Percentiles rank a stretch among this genome's conserved stretches.
These are phyloP conservation scores for Pangasius sanitwongsei DNA, from an alignment of 2,797 vertebrate species.

Conservation along the genomic window DNA sequence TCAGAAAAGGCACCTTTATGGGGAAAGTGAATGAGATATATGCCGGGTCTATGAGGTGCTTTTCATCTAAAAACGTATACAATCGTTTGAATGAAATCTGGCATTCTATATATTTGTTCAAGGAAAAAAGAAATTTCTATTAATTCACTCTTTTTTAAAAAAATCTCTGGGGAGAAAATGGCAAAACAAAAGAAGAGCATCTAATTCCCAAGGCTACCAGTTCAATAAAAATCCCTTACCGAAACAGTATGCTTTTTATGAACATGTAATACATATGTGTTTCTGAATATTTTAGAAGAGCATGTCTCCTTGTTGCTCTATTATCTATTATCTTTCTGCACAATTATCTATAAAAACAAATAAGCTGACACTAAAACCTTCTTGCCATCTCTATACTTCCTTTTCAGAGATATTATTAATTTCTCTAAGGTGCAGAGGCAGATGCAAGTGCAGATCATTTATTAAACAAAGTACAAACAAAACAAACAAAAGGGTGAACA, in stretches of 20 bases:
- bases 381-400: neutral
- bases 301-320: neutral
- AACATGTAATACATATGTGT: too few species aligned
- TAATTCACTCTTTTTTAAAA: too few species aligned
- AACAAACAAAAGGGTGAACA: too few species aligned
- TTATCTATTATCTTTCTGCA: neutral
- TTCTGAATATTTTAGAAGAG: neutral
- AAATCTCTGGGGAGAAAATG: neutral
- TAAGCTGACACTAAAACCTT: neutral
- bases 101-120: neutral
- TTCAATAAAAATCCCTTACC: neutral
- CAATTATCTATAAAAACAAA: neutral
- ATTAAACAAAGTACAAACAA: too few species aligned
- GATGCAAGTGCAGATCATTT: too few species aligned
- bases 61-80: neutral
- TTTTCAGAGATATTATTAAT: neutral
- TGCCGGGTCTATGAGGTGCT: neutral
- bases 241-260: too few species aligned
- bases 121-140: neutral
- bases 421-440: too few species aligned
- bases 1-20: neutral
- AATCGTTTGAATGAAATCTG: neutral
- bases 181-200: neutral
- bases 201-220: neutral
- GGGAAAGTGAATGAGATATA: neutral